Evolutionary conservation across 2,888 invertebrate species (phyloP).

Genomic region (Chrysolina oricalcia): DNA sequence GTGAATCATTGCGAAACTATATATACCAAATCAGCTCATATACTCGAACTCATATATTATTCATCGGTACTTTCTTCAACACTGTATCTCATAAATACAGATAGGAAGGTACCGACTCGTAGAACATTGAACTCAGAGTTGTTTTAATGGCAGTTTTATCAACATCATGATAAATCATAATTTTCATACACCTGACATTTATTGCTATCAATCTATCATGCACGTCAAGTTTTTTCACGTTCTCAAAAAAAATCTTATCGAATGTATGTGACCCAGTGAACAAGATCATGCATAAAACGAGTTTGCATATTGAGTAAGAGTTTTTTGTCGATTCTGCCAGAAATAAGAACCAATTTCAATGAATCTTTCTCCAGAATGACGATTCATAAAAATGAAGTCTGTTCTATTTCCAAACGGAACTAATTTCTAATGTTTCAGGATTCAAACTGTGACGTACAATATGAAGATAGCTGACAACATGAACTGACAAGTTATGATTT

Average conservation of each 20-base stretch:
- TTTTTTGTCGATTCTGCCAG: neutral
- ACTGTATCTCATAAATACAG: neutral
- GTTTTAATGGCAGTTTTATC: constrained; percentile 34
- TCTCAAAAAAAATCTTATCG: neutral
- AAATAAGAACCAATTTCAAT: neutral
- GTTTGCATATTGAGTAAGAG: neutral
- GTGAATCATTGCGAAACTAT: no score
- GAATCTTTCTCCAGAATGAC: no score
- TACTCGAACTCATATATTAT: neutral
- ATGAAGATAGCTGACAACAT: no score
- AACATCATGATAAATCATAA: constrained; percentile 35
- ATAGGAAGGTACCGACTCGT: no score
- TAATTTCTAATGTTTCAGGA: no score
- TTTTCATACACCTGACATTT: constrained; percentile 36
- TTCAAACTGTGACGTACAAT: no score
- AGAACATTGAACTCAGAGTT: neutral
- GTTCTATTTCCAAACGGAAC: no score
- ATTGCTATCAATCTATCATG: constrained; percentile 36
- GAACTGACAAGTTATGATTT: no score
- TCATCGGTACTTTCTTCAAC: neutral
- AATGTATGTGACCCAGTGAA: neutral
- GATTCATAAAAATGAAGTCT: no score
- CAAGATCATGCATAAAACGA: neutral
- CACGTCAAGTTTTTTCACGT: neutral
- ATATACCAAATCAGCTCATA: no score